phyloP scores from a whole-genome alignment of 1,140 invertebrate genomes.

The Steinernema feltiae region DNA sequence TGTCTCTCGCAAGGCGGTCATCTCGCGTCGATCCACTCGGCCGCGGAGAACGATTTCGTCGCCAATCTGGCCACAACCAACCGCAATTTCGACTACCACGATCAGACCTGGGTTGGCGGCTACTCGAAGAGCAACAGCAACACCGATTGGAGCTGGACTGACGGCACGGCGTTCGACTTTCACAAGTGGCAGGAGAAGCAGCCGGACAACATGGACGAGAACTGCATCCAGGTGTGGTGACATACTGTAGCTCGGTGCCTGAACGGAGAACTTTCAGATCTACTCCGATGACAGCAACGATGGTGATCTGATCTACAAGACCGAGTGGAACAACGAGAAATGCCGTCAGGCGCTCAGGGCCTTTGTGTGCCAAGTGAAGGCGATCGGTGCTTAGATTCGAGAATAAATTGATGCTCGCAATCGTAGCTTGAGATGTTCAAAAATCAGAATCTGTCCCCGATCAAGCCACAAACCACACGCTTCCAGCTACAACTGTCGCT shows the following conservation, averaged over 20 bases:
- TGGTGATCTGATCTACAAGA: neutral
- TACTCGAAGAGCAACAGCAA: neutral
- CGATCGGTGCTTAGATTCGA: neutral
- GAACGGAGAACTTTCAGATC: neutral
- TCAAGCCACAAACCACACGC: too few species aligned
- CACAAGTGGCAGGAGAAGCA: constrained; percentile 19
- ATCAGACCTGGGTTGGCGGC: constrained; percentile 11
- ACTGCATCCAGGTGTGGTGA: neutral
- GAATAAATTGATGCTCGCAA: too few species aligned
- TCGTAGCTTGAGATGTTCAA: too few species aligned
- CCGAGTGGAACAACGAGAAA: constrained; percentile 16
- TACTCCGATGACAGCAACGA: constrained; percentile 16
- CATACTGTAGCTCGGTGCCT: neutral
- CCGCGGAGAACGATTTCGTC: constrained; percentile 19
- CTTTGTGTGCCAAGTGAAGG: constrained; percentile 14
- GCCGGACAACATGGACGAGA: constrained; percentile 7
- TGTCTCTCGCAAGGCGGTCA: neutral
- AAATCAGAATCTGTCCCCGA: too few species aligned
- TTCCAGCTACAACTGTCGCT: too few species aligned
- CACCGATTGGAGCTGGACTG: constrained; percentile 19
- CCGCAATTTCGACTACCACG: neutral
- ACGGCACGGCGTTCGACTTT: constrained; percentile 13
- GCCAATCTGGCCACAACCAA: neutral
- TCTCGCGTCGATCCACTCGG: constrained; percentile 12
- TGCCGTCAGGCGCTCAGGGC: constrained; percentile 1